Conservation (phyloP, 2,113 vertebrate genomes). For the Channa maculata region DNA sequence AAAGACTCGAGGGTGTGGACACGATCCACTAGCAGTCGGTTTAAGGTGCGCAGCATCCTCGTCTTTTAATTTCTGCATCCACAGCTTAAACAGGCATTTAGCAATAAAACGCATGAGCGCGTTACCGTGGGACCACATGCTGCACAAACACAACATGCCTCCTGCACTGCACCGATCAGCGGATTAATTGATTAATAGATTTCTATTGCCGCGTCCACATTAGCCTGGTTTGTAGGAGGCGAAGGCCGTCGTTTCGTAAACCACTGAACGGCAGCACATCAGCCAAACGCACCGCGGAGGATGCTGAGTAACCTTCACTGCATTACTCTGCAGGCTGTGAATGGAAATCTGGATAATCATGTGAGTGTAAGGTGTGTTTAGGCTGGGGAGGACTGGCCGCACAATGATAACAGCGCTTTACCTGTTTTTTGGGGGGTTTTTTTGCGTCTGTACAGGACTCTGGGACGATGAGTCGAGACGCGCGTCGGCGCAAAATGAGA, state of each 20-base stretch:
- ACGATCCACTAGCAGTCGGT: neutral
- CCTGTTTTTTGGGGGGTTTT: neutral
- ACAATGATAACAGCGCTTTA: neutral
- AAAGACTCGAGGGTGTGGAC: constrained; percentile 40
- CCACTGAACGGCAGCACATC: constrained; percentile 31
- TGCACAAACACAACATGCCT: neutral
- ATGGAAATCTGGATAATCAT: too few relatives aligned
- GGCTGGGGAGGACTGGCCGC: neutral
- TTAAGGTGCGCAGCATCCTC: constrained; percentile 43
- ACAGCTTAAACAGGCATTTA: neutral
- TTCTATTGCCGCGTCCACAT: constrained; percentile 52
- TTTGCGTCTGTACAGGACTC: constrained; percentile 18
- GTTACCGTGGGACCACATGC: neutral
- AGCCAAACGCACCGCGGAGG: constrained; percentile 3
- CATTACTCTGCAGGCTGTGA: neutral
- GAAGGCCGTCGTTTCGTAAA: constrained; percentile 49
- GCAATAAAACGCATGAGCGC: neutral
- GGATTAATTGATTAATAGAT: constrained; percentile 70
- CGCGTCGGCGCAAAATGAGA: neutral
- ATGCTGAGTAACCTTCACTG: constrained; percentile 47
- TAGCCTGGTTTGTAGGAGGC: constrained; percentile 49
- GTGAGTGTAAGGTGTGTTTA: neutral
- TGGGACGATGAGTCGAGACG: constrained; percentile 1
- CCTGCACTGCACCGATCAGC: constrained; percentile 2
- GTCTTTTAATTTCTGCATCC: constrained; percentile 10